Conservation (phyloP, 2,797 vertebrate genomes). For the Sebastes steindachneri region DNA sequence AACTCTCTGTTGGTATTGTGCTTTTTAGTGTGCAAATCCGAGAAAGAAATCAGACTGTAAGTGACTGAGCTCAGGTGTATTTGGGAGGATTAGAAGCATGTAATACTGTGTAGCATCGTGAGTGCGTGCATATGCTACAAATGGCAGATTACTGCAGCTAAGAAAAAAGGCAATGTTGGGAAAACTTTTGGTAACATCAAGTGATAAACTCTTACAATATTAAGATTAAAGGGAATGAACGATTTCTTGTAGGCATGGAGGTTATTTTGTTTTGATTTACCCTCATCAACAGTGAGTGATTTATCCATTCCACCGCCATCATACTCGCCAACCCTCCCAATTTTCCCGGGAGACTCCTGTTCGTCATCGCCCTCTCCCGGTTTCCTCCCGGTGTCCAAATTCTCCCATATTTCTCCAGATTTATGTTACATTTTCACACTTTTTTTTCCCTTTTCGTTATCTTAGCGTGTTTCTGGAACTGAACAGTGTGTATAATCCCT, state of each 20-base stretch:
- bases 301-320: too few relatives aligned
- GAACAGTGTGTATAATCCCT: too few relatives aligned
- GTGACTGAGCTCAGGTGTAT: not conserved
- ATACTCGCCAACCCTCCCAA: too few relatives aligned
- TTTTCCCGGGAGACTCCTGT: too few relatives aligned
- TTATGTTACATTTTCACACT: rapidly evolving
- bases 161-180: not conserved
- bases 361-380: too few relatives aligned
- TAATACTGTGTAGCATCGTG: not conserved
- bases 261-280: too few relatives aligned
- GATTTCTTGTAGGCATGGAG: too few relatives aligned
- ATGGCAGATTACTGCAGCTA: not conserved
- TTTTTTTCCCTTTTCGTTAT: too few relatives aligned
- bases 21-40: not conserved
- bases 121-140: not conserved
- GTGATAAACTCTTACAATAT: not conserved
- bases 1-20: not conserved
- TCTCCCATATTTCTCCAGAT: too few relatives aligned
- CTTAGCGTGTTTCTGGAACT: rapidly evolving
- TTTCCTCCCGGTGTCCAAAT: too few relatives aligned
- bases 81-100: not conserved
- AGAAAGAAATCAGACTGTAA: not conserved
- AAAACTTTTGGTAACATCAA: not conserved
- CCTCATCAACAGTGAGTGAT: too few relatives aligned
- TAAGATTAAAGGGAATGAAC: not conserved